Base-by-base conservation (phyloP, 2,113 vertebrate genomes). In the Recurvirostra avosetta region DNA sequence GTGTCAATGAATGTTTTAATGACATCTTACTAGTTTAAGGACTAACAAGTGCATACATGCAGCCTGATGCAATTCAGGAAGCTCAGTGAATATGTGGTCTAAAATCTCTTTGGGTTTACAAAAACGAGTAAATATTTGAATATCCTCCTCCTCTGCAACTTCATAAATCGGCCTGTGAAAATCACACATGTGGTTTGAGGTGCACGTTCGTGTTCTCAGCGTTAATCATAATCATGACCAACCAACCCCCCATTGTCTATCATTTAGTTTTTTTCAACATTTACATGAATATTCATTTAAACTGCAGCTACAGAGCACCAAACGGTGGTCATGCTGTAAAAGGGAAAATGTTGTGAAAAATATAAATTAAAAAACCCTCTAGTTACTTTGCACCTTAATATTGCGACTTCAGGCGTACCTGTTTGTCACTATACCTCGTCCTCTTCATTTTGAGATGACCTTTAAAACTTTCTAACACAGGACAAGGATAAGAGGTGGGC, bases 31-130 rank as follows among this genome's bases (percentile, higher is more conserved):
- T 74, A 80, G 89, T 88, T 79, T 85, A 90, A 80, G 81, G 45
- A 91, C 79, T 82, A 82, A 65, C 56, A 79, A 63, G 59, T 76
- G 22, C 43, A 68, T 43, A 61, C 66, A 50, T 49, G 23, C 40
- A 80, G 59, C 47, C 56, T 41, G 66, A 62, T 77, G 71, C 95
- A 96, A 96, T 95, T 94, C 86, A 72, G 80, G 72, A 96, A 77
- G 63, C 65, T 92, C 29, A 66, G 59, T 47, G 87, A 94, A 74
- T 53, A 70, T 23, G 15, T n/a, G 61, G 45, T 50, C 53, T 79
- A 90, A 86, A 95, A 91, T 75, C 27, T 90, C 88, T 90, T 88
- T 4, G 11, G 72, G 52, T 95, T 94, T 88, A 77, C 26, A 81
- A 81, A 87, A 95, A 66, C 3, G 14, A 91, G 34, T 36, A 34